These are phyloP conservation scores for Trissolcus brochymenae DNA, from an alignment of 2,888 invertebrate genomes.

Conservation along the genomic window DNA sequence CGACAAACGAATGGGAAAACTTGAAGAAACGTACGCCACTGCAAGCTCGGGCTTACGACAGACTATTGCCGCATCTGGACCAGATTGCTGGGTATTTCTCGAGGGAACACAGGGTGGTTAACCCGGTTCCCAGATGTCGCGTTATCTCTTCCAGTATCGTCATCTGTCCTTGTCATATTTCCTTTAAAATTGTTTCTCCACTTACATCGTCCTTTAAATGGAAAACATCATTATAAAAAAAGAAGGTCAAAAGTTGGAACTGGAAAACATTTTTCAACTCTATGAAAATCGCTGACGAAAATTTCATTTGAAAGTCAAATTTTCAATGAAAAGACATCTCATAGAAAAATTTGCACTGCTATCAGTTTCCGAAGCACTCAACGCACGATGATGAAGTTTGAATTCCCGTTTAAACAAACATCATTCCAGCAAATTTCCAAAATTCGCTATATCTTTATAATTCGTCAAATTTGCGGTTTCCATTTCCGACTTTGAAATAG, in stretches of 20 bases:
- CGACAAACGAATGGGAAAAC: conserved; percentile 53
- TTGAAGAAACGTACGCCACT: conserved; percentile 50
- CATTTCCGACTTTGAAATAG: too few species aligned
- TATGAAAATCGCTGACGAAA: too few species aligned
- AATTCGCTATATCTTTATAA: too few species aligned
- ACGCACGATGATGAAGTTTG: too few species aligned
- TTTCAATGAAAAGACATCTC: conserved; percentile 1
- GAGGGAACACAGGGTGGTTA: conserved; percentile 63
- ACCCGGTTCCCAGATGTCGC: conserved; percentile 61
- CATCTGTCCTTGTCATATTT: conserved; percentile 55
- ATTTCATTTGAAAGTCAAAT: not conserved
- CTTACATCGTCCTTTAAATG: conserved; percentile 4
- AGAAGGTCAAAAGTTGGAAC: not conserved
- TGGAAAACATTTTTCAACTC: too few species aligned
- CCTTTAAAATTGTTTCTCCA: conserved; percentile 20
- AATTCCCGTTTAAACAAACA: too few species aligned
- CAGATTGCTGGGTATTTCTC: conserved; percentile 64
- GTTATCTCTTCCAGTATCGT: conserved; percentile 51
- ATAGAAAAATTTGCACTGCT: too few species aligned
- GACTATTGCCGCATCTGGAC: conserved; percentile 58
- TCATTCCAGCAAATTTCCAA: too few species aligned
- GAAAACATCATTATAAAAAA: not conserved
- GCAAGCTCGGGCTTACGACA: conserved; percentile 45
- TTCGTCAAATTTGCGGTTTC: too few species aligned
- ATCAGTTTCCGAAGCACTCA: too few species aligned